Base-by-base conservation (phyloP, 2,113 vertebrate genomes). In the Saguinus imperator region DNA sequence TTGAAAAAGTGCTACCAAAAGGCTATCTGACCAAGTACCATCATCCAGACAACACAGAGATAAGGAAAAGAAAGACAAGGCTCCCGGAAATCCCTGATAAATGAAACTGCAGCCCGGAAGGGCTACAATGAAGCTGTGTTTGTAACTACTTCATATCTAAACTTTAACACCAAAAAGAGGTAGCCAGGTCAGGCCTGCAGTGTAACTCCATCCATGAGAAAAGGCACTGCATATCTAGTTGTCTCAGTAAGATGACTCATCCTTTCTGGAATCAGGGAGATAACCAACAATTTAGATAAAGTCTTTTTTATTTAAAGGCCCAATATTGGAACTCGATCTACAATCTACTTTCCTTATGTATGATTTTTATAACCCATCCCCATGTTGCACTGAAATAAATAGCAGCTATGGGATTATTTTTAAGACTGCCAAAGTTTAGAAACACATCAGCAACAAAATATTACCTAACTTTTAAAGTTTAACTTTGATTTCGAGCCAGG, bases 391-490 rank as follows among this genome's bases (percentile, higher is more conserved):
- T 81, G 64, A 95, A 87, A 87, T 85, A 48, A 92, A 52, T n/a
- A 82, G 87, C 57, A 48, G 93, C 10, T 32, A 80, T 57, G n/a
- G 18, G 20, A 45, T 79, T 85, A 21, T 84, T 94, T 87, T 58
- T 29, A 92, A 95, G 50, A 77, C 37, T 29, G 72, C 32, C 57
- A 85, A 73, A 85, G 91, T 91, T 89, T 75, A 89, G 91, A 89
- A 93, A 97, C 45, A 84, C 61, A 82, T 52, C 55, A 94, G 94
- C 8, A n/a, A 84, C 57, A 64, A 35, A 81, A 70, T 61, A 95
- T 93, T 93, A 92, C 55, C 77, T 64, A 95, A 94, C 92, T 91
- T 94, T 95, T 96, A 88, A 96, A 98, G 55, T 93, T 94, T 89
- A 95, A 96, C 96, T 96, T 68, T 96, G 87, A 77, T 66, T 64